phyloP scores from a whole-genome alignment of 2,888 invertebrate species.

The Orthosia incerta region DNA sequence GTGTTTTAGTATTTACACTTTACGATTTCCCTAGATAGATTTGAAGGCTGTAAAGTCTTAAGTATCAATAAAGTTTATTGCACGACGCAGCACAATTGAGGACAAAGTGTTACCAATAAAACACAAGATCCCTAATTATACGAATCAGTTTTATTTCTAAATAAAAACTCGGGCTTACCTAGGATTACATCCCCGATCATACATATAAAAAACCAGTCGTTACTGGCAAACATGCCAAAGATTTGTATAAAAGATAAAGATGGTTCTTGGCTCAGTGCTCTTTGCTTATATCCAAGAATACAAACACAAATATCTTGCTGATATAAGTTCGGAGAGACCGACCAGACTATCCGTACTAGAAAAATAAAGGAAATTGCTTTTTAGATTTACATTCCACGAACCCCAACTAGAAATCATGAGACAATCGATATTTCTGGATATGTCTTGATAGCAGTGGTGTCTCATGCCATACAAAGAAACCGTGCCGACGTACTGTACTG shows the following conservation, averaged over 20 bases:
- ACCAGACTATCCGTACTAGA: conserved; percentile 28
- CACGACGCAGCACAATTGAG: conserved; percentile 23
- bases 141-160: conserved; percentile 20
- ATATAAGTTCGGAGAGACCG: conserved; percentile 39
- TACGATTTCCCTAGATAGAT: conserved; percentile 19
- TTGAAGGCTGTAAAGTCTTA: conserved; percentile 26
- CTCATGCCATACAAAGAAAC: too few relatives aligned
- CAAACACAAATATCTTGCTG: conserved; percentile 57
- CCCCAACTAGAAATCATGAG: conserved; percentile 21
- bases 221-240: conserved; percentile 57
- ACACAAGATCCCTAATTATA: conserved; percentile 35
- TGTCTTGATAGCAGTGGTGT: background rate
- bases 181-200: conserved; percentile 36
- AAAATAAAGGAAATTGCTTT: conserved; percentile 56
- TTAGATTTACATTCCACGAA: conserved; percentile 47
- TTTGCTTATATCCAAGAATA: conserved; percentile 50
- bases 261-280: conserved; percentile 56
- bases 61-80: conserved; percentile 42
- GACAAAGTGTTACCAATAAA: conserved; percentile 34
- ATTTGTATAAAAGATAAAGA: conserved; percentile 59
- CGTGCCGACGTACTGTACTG: too few relatives aligned
- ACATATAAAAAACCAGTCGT: conserved; percentile 41
- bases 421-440: conserved; percentile 23
- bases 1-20: background rate
- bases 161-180: conserved; percentile 34